Base-by-base conservation (phyloP, 2,113 vertebrate species). In the Hyla sarda region DNA sequence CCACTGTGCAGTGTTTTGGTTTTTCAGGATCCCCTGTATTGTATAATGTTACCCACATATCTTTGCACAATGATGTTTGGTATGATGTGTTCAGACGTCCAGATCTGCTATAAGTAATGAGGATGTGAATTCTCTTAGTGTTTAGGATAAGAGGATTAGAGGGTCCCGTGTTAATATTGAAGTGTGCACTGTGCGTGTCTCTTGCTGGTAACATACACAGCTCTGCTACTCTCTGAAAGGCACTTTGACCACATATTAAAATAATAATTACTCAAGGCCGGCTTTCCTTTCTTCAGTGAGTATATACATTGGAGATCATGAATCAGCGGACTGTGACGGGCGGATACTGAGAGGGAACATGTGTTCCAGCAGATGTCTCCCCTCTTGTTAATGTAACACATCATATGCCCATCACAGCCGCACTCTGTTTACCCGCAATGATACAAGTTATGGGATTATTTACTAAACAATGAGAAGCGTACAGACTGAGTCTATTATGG, bases 331-430 rank as follows among this genome's bases (percentile, higher is more conserved):
- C 60, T 23, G 84, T 77, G 89, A 56, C 48, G 71, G 82, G 41
- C 83, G 84, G 67, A 47, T 77, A 32, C 75, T 14, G 28, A 76
- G 74, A 62, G 14, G 7, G 77, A 80, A 80, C 56, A 62, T 62
- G 77, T 62, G 77, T 56, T 78, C 52, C 52, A 21, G 19, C 75
- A 78, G 75, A 52, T 78, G 75, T 56, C 28, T 56, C 17, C 30
- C 28, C 30, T 34, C 48, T 34, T 23, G 52, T 78, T 32, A 78
- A 56, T 28, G 34, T 32, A 32, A 78, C 50, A 56, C 75, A 34
- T 54, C 75, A 56, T 78, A 52, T 34, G 52, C 28, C 50, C 19
- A 23, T 78, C 75, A 56, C 30, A 78, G 30, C 50, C 75, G 16
- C 28, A 3, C 74, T 9, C 14, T 25, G 48, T 54, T 32, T 52